Evolutionary conservation across 2,888 invertebrate genomes (phyloP), one percentile per base, ranked within the genome.

Genomic region (Agrotis ipsilon): DNA sequence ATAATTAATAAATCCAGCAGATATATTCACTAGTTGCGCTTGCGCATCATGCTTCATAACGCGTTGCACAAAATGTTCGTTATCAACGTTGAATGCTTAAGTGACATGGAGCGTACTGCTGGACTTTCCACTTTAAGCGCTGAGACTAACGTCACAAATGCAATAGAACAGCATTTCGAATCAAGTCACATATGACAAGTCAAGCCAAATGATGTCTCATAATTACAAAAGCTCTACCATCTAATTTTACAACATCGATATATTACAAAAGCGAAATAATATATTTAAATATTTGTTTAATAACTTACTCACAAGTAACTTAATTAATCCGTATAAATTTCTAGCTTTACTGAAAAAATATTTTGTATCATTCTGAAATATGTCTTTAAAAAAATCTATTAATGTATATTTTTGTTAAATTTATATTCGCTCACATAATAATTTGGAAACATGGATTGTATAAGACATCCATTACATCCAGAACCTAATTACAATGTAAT

Each of bases 221-320:
- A 45, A 57, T 16, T 51, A 46, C n/a, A 68, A 14, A 39, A 51
- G 57, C 9, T 39, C 7, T 27, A 52, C 21, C 21, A 27, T 43
- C 9, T 24, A 46, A 46, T 16, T 51, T 19, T 18, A 58, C 57
- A 51, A 76, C 49, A 68, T 46, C 46, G n/a, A 58, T 9, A 49
- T 39, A 19, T 45, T 45, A 51, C 49, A 72, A 45, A 49, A 72
- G 68, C 68, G 19, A 5, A 45, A 49, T 45, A 9, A 24, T 9
- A 1, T 27, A 14, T 13, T 14, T 18, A 5, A 49, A 39, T n/a
- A 43, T 18, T 3, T n/a, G n/a, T 55, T 39, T 9, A 39, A 9
- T 39, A 39, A 39, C 39, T 39, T 39, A 39, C 39, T 39, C 39
- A 39, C 39, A 39, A 39, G 39, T 39, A 11, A 39, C 4, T 39